phyloP scores from a whole-genome alignment of 2,113 vertebrate species.

The Oncorhynchus nerka region DNA sequence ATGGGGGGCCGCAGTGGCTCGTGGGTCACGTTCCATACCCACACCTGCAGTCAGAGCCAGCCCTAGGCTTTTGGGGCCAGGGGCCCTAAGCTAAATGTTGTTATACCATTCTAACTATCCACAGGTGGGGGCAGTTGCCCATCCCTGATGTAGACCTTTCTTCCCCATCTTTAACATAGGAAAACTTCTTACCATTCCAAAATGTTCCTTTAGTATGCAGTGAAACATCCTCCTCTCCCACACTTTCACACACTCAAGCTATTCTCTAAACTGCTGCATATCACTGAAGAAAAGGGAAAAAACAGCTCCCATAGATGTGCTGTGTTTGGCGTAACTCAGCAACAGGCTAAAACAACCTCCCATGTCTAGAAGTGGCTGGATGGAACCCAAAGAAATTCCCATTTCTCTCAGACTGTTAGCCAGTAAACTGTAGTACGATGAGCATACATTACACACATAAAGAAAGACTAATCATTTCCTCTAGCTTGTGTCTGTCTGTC shows the following conservation, averaged over 20 bases:
- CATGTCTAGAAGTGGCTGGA: conserved; percentile 27
- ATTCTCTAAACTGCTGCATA: conserved; percentile 34
- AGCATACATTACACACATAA: neutral
- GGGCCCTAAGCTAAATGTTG: too few species aligned
- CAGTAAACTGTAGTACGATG: neutral
- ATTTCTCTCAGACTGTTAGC: neutral
- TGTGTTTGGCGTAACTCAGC: conserved; percentile 54
- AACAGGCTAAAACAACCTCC: conserved; percentile 42
- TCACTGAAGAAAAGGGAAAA: conserved; percentile 16
- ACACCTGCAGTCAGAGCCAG: too few species aligned
- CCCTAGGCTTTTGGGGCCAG: too few species aligned
- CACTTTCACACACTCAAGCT: conserved; percentile 27
- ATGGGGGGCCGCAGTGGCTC: too few species aligned
- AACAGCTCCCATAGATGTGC: conserved; percentile 17
- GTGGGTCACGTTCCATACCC: too few species aligned
- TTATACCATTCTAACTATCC: too few species aligned
- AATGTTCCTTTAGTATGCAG: neutral
- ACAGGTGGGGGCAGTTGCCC: too few species aligned
- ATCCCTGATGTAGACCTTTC: neutral
- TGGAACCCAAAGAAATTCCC: conserved; percentile 31
- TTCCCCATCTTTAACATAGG: neutral
- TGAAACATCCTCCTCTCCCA: neutral
- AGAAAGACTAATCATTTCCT: neutral
- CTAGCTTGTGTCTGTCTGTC: neutral
- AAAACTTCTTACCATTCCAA: neutral